phyloP scores from a whole-genome alignment of 1,140 invertebrate genomes.

The Agrypnia vestita region DNA sequence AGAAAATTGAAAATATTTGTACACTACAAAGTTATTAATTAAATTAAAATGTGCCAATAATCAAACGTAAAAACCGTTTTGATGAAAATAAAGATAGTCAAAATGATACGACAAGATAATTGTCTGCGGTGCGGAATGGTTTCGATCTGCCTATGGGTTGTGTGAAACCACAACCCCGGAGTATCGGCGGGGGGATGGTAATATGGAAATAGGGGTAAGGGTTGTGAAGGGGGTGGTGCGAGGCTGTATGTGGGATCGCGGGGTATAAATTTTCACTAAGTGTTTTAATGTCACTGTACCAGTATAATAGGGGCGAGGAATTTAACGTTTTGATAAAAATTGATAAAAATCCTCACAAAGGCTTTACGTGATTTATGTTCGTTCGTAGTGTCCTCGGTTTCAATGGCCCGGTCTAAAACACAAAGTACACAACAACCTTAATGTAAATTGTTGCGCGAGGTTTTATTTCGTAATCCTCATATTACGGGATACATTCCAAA shows the following conservation, averaged over 20 bases:
- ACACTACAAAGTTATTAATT: too few species aligned
- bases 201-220: neutral
- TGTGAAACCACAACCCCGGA: slow-evolving; percentile 1
- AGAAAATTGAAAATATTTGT: too few species aligned
- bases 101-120: slow-evolving; percentile 18
- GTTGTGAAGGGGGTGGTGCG: neutral
- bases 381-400: slow-evolving; percentile 26
- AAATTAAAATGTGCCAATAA: too few species aligned
- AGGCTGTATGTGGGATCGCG: slow-evolving; percentile 36
- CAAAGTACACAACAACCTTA: slow-evolving; percentile 27
- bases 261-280: slow-evolving; percentile 56
- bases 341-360: slow-evolving; percentile 42
- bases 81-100: neutral
- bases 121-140: slow-evolving; percentile 20
- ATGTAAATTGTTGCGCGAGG: slow-evolving; percentile 3
- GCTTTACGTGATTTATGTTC: slow-evolving; percentile 29
- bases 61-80: too few species aligned
- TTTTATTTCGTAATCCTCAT: slow-evolving; percentile 16
- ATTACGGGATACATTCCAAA: slow-evolving; percentile 7
- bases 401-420: slow-evolving; percentile 32
- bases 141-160: slow-evolving; percentile 23
- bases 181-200: neutral
- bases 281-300: slow-evolving; percentile 59
- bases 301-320: slow-evolving; percentile 54
- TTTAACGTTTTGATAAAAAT: slow-evolving; percentile 53